These are phyloP conservation scores for Trichonephila clavipes DNA, from an alignment of 1,140 invertebrate genomes.

Conservation along the genomic window DNA sequence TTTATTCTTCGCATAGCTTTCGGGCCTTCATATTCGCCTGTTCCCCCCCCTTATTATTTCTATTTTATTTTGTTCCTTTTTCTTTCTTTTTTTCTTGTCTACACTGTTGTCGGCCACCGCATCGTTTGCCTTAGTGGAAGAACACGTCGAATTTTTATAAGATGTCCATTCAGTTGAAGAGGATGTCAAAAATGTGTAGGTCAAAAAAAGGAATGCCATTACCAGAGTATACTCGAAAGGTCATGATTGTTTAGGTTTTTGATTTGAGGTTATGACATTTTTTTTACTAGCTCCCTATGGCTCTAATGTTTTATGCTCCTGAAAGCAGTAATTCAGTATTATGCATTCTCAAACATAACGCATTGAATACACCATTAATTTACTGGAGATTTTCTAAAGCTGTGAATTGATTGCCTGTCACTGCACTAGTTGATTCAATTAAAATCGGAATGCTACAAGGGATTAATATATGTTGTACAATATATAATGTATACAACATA, in stretches of 20 bases:
- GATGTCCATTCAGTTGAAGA: constrained; percentile 22
- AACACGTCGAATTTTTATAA: background rate
- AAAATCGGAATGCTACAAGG: background rate
- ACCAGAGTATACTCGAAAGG: background rate
- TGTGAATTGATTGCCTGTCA: constrained; percentile 16
- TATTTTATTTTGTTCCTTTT: background rate
- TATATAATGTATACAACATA: background rate
- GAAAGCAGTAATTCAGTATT: background rate
- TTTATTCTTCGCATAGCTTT: background rate
- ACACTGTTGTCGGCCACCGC: background rate
- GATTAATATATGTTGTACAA: background rate
- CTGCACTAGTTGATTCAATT: background rate
- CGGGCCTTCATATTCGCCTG: background rate
- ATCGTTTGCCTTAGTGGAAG: background rate
- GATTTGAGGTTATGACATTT: constrained; percentile 11
- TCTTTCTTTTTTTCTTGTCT: background rate
- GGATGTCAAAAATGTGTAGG: constrained; percentile 36
- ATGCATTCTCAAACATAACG: background rate
- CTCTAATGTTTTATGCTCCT: background rate
- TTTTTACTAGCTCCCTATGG: constrained; percentile 1
- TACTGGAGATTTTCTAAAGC: background rate
- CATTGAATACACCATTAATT: background rate
- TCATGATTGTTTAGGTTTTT: constrained; percentile 18
- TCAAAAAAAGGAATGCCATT: background rate
- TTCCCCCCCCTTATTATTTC: background rate